Percentiles rank a stretch among this genome's conserved stretches.
Conservation (phyloP, 2,797 vertebrate genomes). For the Megalops cyprinoides region DNA sequence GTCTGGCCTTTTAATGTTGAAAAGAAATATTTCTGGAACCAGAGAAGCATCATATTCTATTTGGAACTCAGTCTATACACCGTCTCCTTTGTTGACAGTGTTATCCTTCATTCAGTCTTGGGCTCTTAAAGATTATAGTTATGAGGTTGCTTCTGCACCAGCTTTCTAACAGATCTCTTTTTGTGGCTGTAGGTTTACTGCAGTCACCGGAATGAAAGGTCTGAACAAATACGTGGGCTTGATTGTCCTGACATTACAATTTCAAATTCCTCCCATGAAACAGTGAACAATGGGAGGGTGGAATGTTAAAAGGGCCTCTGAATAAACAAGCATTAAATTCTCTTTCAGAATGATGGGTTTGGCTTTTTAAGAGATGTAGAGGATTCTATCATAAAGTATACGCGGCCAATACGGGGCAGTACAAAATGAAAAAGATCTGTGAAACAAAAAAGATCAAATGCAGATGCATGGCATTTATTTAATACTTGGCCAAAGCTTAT, state of each 20-base stretch:
- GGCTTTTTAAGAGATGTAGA: constrained; percentile 45
- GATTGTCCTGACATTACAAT: constrained; percentile 80
- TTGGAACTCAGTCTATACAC: not conserved
- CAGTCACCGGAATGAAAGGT: constrained; percentile 75
- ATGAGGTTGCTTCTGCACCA: constrained; percentile 33
- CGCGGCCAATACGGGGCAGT: constrained; percentile 45
- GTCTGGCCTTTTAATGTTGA: not conserved
- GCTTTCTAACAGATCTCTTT: constrained; percentile 43
- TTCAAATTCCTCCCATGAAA: constrained; percentile 79
- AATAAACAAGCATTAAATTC: constrained; percentile 75
- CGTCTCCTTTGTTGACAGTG: constrained; percentile 15
- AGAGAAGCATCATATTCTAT: no score
- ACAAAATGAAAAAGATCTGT: no score
- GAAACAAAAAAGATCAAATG: constrained; percentile 55
- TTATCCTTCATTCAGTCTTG: constrained; percentile 22
- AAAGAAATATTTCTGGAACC: no score
- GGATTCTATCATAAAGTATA: constrained; percentile 45
- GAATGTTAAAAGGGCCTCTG: constrained; percentile 77
- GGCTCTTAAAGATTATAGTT: constrained; percentile 35
- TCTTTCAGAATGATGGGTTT: constrained; percentile 38
- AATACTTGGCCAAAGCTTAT: constrained; percentile 42
- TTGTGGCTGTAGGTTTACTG: constrained; percentile 51
- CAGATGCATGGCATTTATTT: constrained; percentile 55
- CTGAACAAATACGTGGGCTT: constrained; percentile 79
- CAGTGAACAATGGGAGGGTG: constrained; percentile 68